Evolutionary conservation across 2,113 vertebrate species (phyloP).

Genomic region (Megaptera novaeangliae): DNA sequence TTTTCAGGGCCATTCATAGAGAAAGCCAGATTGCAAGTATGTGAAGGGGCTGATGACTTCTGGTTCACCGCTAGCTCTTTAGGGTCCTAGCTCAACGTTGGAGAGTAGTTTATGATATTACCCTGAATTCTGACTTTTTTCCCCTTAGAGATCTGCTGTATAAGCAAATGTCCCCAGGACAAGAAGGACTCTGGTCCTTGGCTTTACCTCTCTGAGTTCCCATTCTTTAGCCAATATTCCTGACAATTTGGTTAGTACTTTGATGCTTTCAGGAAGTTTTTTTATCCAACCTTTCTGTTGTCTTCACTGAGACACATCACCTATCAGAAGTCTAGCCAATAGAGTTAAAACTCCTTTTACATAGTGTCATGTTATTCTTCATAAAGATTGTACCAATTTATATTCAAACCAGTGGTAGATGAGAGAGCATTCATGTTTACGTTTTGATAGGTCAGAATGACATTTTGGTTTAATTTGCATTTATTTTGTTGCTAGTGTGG

Average conservation of each 20-base stretch:
- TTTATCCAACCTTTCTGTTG: neutral
- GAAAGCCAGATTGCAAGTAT: neutral
- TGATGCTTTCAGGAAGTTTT: neutral
- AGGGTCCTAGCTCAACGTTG: neutral
- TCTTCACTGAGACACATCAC: neutral
- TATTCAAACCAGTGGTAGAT: neutral
- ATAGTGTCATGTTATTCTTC: neutral
- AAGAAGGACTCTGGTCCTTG: neutral
- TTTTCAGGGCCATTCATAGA: neutral
- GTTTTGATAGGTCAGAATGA: slow-evolving; percentile 9
- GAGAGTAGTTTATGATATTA: neutral
- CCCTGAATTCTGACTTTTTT: neutral
- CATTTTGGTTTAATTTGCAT: neutral
- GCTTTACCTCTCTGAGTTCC: neutral
- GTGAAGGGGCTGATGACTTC: neutral
- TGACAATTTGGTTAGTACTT: neutral
- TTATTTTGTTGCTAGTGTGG: neutral
- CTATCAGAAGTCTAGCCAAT: neutral
- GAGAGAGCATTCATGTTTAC: neutral
- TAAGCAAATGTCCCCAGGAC: neutral
- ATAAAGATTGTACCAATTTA: neutral
- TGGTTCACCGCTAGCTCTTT: neutral
- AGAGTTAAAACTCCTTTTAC: neutral
- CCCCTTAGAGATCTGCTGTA: neutral
- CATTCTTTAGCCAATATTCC: neutral